Percentiles rank a stretch among this genome's conserved stretches.
phyloP scores from a whole-genome alignment of 1,140 invertebrate species.

The Diuraphis noxia region DNA sequence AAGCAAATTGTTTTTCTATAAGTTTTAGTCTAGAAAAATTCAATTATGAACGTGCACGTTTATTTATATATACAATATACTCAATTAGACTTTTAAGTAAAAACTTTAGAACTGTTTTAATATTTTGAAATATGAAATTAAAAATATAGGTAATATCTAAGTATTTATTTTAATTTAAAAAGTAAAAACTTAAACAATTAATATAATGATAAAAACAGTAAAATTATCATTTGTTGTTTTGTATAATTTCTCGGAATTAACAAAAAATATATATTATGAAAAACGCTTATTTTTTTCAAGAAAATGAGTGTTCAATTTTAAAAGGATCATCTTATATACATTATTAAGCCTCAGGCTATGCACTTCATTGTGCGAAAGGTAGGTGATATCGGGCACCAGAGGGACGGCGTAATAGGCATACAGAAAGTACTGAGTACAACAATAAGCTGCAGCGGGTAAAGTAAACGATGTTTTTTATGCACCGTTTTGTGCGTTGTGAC shows the following conservation, averaged over 20 bases:
- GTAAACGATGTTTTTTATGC: not conserved
- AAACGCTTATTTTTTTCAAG: not conserved
- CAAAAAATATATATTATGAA: not conserved
- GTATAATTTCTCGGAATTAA: not conserved
- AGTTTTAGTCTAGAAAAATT: not conserved
- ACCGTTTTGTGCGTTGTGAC: not conserved
- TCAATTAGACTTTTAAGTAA: not conserved
- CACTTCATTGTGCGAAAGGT: not conserved
- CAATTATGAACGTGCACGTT: not conserved
- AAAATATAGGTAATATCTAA: not conserved
- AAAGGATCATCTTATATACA: not conserved
- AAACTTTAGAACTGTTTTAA: not conserved
- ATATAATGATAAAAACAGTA: not conserved
- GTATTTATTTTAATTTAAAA: not conserved
- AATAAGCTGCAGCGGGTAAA: not conserved
- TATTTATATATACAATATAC: too few relatives aligned
- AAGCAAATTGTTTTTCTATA: not conserved
- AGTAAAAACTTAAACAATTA: not conserved
- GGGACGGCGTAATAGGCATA: not conserved
- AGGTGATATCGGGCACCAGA: not conserved
- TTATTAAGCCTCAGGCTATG: not conserved
- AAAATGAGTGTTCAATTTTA: not conserved
- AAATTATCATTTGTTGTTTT: not conserved
- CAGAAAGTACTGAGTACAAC: conserved; percentile 8
- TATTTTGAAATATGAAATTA: not conserved